Evolutionary conservation across 2,888 invertebrate genomes (phyloP).

Genomic region (Lasioglossum villosulum): DNA sequence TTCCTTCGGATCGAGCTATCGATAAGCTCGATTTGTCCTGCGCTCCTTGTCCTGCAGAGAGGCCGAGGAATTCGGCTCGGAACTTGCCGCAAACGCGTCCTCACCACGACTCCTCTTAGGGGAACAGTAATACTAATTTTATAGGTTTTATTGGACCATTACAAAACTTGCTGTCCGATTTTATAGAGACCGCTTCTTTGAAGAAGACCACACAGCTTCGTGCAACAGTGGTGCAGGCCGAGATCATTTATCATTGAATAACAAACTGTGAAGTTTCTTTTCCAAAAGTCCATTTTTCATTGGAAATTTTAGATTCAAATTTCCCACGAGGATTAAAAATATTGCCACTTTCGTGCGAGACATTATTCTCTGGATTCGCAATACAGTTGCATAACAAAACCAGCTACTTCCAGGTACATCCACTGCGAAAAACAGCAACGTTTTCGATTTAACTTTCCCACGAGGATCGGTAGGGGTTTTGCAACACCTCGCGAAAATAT

Average conservation of each 20-base stretch:
- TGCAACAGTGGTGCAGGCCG: too few species aligned
- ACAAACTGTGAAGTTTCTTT: too few species aligned
- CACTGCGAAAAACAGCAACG: not conserved
- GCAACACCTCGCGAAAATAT: not conserved
- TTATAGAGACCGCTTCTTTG: not conserved
- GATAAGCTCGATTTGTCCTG: constrained; percentile 9
- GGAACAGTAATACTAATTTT: not conserved
- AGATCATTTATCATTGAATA: too few species aligned
- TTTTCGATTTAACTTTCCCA: not conserved
- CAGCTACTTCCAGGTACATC: not conserved
- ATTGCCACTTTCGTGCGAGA: not conserved
- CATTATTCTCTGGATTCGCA: not conserved
- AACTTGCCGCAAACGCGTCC: not conserved
- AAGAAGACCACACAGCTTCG: not conserved
- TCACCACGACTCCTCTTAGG: not conserved
- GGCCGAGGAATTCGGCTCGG: not conserved
- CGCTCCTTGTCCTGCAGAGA: not conserved
- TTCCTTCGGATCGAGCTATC: constrained; percentile 17
- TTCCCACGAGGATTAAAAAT: not conserved
- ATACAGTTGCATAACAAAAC: not conserved
- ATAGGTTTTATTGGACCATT: not conserved
- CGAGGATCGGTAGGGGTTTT: not conserved
- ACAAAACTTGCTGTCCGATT: not conserved
- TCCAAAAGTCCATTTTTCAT: not conserved
- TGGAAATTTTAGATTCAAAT: not conserved